phyloP scores from a whole-genome alignment of 2,113 vertebrate genomes.

The Chaetorhynchus papuensis region DNA sequence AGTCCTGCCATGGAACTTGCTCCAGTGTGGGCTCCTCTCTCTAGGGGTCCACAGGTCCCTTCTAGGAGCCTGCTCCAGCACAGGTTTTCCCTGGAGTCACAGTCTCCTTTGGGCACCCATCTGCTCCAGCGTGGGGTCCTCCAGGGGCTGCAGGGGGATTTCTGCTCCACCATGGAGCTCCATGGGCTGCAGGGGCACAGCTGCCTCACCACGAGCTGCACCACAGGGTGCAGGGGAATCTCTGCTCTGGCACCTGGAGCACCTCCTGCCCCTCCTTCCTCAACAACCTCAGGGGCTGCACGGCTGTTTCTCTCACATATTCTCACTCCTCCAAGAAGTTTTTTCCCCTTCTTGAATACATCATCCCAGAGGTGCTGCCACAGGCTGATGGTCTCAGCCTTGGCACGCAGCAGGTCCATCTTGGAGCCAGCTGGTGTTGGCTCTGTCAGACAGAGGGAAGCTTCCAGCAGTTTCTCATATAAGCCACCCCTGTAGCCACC shows the following conservation, averaged over 20 bases:
- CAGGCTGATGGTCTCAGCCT: neutral
- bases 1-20: neutral
- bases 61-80: neutral
- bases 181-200: neutral
- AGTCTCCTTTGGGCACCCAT: neutral
- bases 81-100: neutral
- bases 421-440: accelerated
- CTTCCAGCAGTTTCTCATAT: neutral
- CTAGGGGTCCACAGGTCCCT: neutral
- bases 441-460: neutral
- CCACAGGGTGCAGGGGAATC: accelerated
- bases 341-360: neutral
- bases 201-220: neutral
- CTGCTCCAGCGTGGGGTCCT: neutral
- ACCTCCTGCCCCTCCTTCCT: neutral
- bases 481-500: neutral
- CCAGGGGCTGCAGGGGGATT: neutral
- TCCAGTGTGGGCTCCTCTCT: neutral
- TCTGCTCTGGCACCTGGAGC: accelerated
- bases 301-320: neutral
- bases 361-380: neutral
- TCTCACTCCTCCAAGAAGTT: neutral
- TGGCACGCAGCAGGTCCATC: accelerated
- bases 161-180: neutral
- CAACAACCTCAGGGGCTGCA: neutral